These are phyloP conservation scores for Oxyura jamaicensis DNA, from an alignment of 2,113 vertebrate species.

Conservation along the genomic window DNA sequence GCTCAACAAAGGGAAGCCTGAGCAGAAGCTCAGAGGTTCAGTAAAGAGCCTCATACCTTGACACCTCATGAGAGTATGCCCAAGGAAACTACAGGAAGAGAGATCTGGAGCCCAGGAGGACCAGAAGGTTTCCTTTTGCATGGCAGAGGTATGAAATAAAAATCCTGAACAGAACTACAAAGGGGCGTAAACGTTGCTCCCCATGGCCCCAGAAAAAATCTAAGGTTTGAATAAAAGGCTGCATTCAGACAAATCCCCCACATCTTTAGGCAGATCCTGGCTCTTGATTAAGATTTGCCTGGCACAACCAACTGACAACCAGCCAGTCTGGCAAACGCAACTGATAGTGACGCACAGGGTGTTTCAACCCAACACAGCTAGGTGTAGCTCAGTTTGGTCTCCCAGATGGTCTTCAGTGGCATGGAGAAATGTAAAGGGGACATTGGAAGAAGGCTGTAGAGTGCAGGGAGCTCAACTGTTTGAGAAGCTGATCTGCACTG, in stretches of 20 bases:
- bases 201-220: background rate
- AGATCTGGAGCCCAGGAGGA: background rate
- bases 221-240: background rate
- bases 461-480: background rate
- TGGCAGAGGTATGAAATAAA: background rate
- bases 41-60: background rate
- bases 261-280: conserved; percentile 9
- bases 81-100: background rate
- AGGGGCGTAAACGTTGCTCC: background rate
- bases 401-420: background rate
- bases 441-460: background rate
- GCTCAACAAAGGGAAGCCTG: background rate
- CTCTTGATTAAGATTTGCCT: background rate
- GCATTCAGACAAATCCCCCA: background rate
- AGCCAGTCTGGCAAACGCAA: background rate
- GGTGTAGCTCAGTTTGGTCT: background rate
- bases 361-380: background rate
- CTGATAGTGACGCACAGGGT: background rate
- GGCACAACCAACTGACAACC: background rate
- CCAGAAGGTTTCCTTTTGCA: background rate
- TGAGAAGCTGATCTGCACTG: background rate
- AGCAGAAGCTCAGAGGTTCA: conserved; percentile 14
- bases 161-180: background rate
- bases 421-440: background rate
- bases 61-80: background rate